phyloP scores from a whole-genome alignment of 1,140 invertebrate genomes.

The Zaprionus vittiger region DNA sequence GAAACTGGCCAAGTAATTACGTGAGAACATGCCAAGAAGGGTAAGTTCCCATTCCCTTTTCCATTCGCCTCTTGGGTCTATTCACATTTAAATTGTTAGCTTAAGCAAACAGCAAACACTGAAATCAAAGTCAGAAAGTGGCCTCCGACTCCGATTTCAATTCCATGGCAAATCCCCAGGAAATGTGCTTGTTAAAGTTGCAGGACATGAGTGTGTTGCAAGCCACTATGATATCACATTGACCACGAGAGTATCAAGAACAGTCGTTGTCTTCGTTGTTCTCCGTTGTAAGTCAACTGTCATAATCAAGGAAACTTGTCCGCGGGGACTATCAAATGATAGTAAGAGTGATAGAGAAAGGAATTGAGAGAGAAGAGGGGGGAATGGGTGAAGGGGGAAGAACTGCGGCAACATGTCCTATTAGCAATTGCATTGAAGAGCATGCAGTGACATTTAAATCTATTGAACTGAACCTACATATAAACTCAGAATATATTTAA shows the following conservation, averaged over 20 bases:
- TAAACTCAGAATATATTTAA: too few relatives aligned
- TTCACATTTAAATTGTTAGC: conserved; percentile 56
- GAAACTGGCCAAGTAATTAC: conserved; percentile 64
- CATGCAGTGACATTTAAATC: too few relatives aligned
- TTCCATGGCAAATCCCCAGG: conserved; percentile 29
- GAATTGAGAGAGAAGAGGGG: background rate
- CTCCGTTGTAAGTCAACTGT: conserved; percentile 57
- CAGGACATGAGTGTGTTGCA: conserved; percentile 52
- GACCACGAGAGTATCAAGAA: conserved; percentile 37
- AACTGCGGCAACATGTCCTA: conserved; percentile 41
- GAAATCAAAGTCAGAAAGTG: conserved; percentile 14
- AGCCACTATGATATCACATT: conserved; percentile 52
- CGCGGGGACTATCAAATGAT: conserved; percentile 37
- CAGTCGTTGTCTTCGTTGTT: conserved; percentile 7
- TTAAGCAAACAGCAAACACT: conserved; percentile 51
- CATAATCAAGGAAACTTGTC: conserved; percentile 67
- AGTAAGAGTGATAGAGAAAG: background rate
- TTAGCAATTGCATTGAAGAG: background rate
- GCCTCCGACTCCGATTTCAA: conserved; percentile 26
- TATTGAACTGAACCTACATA: too few relatives aligned
- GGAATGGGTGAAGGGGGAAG: background rate
- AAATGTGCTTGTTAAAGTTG: conserved; percentile 53
- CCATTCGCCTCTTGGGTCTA: background rate
- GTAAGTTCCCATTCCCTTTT: background rate
- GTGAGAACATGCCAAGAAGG: conserved; percentile 65